Evolutionary conservation across 2,797 vertebrate genomes (phyloP).

Genomic region (Discoglossus pictus): DNA sequence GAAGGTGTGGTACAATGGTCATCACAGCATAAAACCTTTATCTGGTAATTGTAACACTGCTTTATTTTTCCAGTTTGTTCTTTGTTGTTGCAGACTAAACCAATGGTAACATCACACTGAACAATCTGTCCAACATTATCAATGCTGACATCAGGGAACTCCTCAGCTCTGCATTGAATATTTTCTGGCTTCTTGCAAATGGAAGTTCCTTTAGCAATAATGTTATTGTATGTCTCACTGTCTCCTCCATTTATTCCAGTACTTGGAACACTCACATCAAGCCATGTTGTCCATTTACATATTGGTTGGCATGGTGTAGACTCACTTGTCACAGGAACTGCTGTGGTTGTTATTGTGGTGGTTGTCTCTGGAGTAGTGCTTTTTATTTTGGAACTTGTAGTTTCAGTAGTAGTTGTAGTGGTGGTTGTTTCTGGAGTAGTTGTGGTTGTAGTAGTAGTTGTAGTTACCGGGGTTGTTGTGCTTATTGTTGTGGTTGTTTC

Average conservation of each 20-base stretch:
- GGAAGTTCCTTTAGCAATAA: slow-evolving; percentile 32
- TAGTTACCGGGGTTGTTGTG: slow-evolving; percentile 29
- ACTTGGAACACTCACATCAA: slow-evolving; percentile 61
- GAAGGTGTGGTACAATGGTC: slow-evolving; percentile 38
- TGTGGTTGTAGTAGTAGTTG: background rate
- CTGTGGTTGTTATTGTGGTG: too few species aligned
- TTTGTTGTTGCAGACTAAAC: slow-evolving; percentile 50
- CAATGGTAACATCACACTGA: slow-evolving; percentile 18
- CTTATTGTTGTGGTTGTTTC: slow-evolving; percentile 34
- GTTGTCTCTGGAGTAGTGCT: background rate
- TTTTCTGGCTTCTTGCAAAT: slow-evolving; percentile 39
- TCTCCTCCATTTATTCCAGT: slow-evolving; percentile 61
- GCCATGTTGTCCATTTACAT: slow-evolving; percentile 65
- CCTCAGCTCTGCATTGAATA: slow-evolving; percentile 52
- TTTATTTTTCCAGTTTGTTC: slow-evolving; percentile 45
- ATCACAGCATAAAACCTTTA: slow-evolving; percentile 42
- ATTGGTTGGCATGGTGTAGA: background rate
- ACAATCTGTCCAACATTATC: slow-evolving; percentile 45
- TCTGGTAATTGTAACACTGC: slow-evolving; percentile 53
- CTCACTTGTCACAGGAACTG: background rate
- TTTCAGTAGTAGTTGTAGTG: background rate
- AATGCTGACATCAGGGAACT: slow-evolving; percentile 18
- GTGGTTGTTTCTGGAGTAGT: background rate
- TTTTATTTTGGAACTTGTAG: too few species aligned
- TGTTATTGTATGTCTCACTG: slow-evolving; percentile 62